Evolutionary conservation across 2,888 invertebrate genomes (phyloP).

Genomic region (Dryocosmus kuriphilus): DNA sequence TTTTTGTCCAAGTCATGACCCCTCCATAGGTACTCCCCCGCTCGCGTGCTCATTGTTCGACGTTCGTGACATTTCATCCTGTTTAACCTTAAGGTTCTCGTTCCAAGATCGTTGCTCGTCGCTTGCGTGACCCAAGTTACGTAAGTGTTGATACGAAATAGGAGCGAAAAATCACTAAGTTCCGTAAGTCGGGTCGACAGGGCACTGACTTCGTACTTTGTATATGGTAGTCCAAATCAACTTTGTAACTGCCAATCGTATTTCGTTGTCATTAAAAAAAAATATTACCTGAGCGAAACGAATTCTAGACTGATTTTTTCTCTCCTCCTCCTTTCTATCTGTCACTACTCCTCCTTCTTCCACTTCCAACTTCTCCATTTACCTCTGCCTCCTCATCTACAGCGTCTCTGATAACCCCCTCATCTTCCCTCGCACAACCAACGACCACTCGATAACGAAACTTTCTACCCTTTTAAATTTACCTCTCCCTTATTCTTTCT

Average conservation of each 20-base stretch:
- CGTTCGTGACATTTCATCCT: constrained; percentile 69
- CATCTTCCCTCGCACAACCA: too few species aligned
- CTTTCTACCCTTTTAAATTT: too few species aligned
- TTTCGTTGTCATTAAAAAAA: background rate
- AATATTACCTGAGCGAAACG: background rate
- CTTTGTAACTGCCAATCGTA: background rate
- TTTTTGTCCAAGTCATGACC: constrained; percentile 49
- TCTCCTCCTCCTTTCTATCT: too few species aligned
- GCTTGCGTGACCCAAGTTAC: constrained; percentile 63
- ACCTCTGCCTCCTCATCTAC: too few species aligned
- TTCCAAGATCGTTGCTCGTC: constrained; percentile 63
- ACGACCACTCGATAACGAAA: too few species aligned
- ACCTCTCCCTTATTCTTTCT: too few species aligned
- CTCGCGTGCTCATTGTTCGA: constrained; percentile 57
- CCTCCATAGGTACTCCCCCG: constrained; percentile 46
- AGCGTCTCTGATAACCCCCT: too few species aligned
- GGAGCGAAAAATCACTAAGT: constrained; percentile 50
- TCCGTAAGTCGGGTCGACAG: constrained; percentile 20
- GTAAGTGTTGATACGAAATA: constrained; percentile 49
- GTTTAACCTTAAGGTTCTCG: constrained; percentile 65
- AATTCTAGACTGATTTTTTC: too few species aligned
- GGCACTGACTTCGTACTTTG: constrained; percentile 29
- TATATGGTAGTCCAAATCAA: constrained; percentile 1
- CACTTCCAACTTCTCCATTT: too few species aligned
- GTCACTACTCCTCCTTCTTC: too few species aligned